These are phyloP conservation scores for Chorisops tibialis DNA, from an alignment of 2,888 invertebrate genomes.

Conservation along the genomic window DNA sequence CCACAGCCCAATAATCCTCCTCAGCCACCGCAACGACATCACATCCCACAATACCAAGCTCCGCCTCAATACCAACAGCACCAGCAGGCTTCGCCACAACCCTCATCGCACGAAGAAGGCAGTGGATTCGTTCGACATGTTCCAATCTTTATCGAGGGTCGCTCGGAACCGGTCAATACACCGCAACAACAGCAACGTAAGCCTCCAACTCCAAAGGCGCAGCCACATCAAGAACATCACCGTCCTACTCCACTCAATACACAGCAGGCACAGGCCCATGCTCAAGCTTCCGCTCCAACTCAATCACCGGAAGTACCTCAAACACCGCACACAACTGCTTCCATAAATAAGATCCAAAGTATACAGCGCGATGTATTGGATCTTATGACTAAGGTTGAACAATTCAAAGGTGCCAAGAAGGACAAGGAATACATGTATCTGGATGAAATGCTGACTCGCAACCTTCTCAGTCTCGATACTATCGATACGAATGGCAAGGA, in stretches of 20 bases:
- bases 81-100: slow-evolving; percentile 20
- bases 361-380: slow-evolving; percentile 79
- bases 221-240: slow-evolving; percentile 33
- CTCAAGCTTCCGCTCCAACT: not conserved
- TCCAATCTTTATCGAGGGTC: slow-evolving; percentile 83
- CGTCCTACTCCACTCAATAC: slow-evolving; percentile 41
- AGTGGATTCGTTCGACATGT: slow-evolving; percentile 66
- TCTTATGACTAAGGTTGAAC: slow-evolving; percentile 71
- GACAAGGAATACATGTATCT: slow-evolving; percentile 77
- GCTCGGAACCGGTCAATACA: slow-evolving; percentile 67
- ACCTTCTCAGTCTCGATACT: slow-evolving; percentile 85
- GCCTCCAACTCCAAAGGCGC: not conserved
- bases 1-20: slow-evolving; percentile 36
- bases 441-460: slow-evolving; percentile 94
- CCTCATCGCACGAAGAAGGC: slow-evolving; percentile 35
- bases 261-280: slow-evolving; percentile 32
- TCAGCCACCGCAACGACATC: slow-evolving; percentile 16
- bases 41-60: slow-evolving; percentile 5
- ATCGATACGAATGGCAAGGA: slow-evolving; percentile 92
- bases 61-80: slow-evolving; percentile 21
- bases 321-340: slow-evolving; percentile 58
- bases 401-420: slow-evolving; percentile 64
- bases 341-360: slow-evolving; percentile 72
- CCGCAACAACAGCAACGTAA: not conserved
- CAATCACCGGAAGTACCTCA: slow-evolving; percentile 42